Percentiles rank a stretch among this genome's conserved stretches.
phyloP scores from a whole-genome alignment of 2,113 vertebrate species.

The Tylochromis polylepis region DNA sequence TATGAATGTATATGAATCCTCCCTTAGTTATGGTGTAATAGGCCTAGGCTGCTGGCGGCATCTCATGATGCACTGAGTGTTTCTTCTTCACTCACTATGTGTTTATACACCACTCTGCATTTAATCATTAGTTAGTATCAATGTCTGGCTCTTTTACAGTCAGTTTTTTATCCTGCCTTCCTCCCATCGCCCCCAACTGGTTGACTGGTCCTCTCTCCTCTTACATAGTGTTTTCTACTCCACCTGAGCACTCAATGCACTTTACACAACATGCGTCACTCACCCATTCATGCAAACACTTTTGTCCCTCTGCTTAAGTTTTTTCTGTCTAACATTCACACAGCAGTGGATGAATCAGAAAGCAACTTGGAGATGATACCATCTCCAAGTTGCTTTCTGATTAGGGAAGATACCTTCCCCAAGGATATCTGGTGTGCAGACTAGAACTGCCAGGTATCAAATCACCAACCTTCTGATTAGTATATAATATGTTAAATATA shows the following conservation, averaged over 20 bases:
- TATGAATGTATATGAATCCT: neutral
- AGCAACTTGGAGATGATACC: too few relatives aligned
- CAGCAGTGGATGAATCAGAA: too few relatives aligned
- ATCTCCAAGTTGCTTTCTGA: too few relatives aligned
- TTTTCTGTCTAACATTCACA: too few relatives aligned
- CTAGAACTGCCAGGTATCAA: neutral
- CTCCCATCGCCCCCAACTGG: neutral
- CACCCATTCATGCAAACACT: neutral
- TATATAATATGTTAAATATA: neutral
- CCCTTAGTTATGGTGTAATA: neutral
- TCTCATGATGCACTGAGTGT: neutral
- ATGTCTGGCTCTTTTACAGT: neutral
- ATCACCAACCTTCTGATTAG: neutral
- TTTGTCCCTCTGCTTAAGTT: rapidly evolving
- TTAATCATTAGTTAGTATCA: neutral
- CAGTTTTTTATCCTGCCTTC: neutral
- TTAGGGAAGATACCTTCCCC: too few relatives aligned
- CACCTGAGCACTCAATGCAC: neutral
- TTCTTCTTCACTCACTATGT: neutral
- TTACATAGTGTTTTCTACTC: neutral
- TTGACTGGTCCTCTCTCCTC: neutral
- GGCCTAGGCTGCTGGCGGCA: neutral
- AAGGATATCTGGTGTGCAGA: neutral
- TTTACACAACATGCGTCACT: neutral
- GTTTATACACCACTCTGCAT: neutral